Base-by-base conservation (phyloP, 2,113 vertebrate genomes). In the Bubo bubo region DNA sequence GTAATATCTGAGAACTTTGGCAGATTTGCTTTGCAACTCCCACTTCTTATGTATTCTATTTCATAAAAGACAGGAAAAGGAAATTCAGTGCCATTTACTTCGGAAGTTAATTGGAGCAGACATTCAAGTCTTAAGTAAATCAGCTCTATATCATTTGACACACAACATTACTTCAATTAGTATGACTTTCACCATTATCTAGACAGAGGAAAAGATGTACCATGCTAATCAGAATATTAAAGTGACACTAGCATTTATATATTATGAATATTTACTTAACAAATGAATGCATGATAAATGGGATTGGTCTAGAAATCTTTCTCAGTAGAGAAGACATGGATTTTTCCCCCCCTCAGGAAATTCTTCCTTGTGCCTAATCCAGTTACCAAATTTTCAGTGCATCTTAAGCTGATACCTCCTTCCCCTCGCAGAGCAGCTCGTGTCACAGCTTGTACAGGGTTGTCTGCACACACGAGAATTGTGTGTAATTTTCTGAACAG, bases 211-310 rank as follows among this genome's bases (percentile, higher is more conserved):
- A 94, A 89, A 10, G 70, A 85, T 83, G 89, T 91, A 79, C 93
- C 70, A 39, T 24, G 86, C 84, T 95, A 95, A 97, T 93, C 89
- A 85, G 89, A 84, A 95, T 94, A 95, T 96, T 96, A 93, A 95
- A 97, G 89, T 91, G 86, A 91, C 89, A 93, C 94, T 22, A 88
- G 71, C 81, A 58, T 70, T 96, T 95, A 90, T 88, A 93, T 94
- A 91, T 90, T 93, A 96, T 95, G 92, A 95, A 95, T 96, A 96
- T 96, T 97, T 97, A 95, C 95, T 95, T 79, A 97, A 89, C 77
- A 95, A 95, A 94, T 75, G 89, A 88, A 91, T 85, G 80, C 93
- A 91, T 55, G 80, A 95, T 89, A 88, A 94, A 93, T 79, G 62
- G 95, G 70, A 93, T 72, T 32, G 66, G 53, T 60, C 77, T 82